Conservation (phyloP, 2,113 vertebrate species). For the Hydrolagus affinis region DNA sequence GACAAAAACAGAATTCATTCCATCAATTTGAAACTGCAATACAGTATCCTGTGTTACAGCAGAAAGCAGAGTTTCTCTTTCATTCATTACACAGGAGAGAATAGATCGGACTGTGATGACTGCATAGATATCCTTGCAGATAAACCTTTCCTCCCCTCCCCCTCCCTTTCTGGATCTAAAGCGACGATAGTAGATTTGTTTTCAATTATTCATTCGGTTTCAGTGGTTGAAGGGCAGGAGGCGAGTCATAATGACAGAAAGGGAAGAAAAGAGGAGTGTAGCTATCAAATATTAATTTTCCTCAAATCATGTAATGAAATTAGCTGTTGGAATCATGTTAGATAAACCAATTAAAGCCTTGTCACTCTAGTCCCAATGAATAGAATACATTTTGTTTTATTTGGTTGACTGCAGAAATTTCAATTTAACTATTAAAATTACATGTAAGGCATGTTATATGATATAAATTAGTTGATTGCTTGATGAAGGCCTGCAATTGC, state of each 20-base stretch:
- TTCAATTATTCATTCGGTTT: slow-evolving; percentile 61
- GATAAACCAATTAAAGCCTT: slow-evolving; percentile 41
- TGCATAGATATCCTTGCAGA: slow-evolving; percentile 26
- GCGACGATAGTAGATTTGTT: slow-evolving; percentile 37
- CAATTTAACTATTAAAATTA: background rate
- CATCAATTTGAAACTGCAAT: background rate
- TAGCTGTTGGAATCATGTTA: slow-evolving; percentile 51
- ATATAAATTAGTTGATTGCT: background rate
- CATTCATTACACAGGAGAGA: background rate
- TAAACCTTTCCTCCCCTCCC: background rate
- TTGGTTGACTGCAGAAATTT: background rate
- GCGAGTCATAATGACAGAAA: slow-evolving; percentile 39
- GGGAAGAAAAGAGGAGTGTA: slow-evolving; percentile 38
- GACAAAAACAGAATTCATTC: background rate
- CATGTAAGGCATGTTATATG: background rate
- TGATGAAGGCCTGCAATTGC: background rate
- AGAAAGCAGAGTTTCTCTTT: slow-evolving; percentile 17
- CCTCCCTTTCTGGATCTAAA: background rate
- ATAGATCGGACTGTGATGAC: slow-evolving; percentile 15
- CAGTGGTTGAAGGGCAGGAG: slow-evolving; percentile 53
- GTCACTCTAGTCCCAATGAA: background rate
- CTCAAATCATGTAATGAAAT: slow-evolving; percentile 50
- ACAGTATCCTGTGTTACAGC: background rate
- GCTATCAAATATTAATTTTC: slow-evolving; percentile 57
- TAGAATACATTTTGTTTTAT: background rate